A percentile compares a stretch with the other conserved stretches of the same genome.
phyloP scores from a whole-genome alignment of 2,113 vertebrate species.

The Tragelaphus imberbis region DNA sequence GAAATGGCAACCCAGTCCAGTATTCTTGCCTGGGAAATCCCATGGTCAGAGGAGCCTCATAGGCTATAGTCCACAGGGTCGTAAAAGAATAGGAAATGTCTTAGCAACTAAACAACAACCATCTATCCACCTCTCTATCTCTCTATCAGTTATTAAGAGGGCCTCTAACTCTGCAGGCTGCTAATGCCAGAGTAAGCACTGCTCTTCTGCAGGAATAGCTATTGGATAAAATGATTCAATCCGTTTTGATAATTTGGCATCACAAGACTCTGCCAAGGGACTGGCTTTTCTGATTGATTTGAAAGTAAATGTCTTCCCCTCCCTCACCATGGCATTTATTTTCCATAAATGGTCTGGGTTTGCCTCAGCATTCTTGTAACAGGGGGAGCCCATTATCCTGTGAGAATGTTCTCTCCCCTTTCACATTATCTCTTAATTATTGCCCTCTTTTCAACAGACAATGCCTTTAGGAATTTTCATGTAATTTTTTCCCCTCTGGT shows the following conservation, averaged over 20 bases:
- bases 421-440: slow-evolving; percentile 79
- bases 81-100: neutral
- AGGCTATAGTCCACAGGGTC: neutral
- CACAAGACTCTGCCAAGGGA: slow-evolving; percentile 55
- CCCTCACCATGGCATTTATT: slow-evolving; percentile 70
- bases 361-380: slow-evolving; percentile 69
- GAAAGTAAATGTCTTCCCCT: slow-evolving; percentile 71
- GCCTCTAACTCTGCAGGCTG: slow-evolving; percentile 54
- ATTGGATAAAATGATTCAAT: slow-evolving; percentile 71
- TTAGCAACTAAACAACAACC: neutral
- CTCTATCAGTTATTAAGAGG: neutral
- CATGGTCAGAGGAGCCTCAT: neutral
- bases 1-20: neutral
- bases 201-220: slow-evolving; percentile 34
- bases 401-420: slow-evolving; percentile 71
- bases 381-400: slow-evolving; percentile 73
- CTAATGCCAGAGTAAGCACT: neutral
- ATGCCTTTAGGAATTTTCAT: slow-evolving; percentile 73
- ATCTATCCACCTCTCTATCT: neutral
- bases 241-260: slow-evolving; percentile 64
- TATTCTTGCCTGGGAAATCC: neutral
- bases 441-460: slow-evolving; percentile 72
- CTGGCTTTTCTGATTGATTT: slow-evolving; percentile 51
- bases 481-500: slow-evolving; percentile 50
- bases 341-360: slow-evolving; percentile 69